These are phyloP conservation scores for Pomatorhinus ruficollis DNA, from an alignment of 2,113 vertebrate species.

Conservation along the genomic window DNA sequence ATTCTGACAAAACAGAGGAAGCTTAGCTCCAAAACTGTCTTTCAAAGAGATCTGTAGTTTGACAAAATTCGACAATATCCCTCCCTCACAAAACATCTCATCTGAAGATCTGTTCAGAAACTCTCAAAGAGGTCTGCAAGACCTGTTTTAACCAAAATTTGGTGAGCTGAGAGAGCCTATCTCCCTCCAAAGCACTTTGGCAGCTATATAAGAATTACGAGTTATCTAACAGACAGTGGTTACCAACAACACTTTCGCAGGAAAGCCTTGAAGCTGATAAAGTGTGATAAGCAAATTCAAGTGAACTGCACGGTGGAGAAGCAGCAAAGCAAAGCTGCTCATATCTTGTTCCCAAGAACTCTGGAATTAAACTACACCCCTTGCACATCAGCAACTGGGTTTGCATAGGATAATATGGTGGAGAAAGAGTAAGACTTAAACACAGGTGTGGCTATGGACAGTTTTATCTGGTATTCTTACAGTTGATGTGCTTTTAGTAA, in stretches of 20 bases:
- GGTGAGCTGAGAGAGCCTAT: neutral
- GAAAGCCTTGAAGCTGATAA: slow-evolving; percentile 30
- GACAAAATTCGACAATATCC: neutral
- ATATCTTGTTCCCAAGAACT: slow-evolving; percentile 53
- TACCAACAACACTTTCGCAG: slow-evolving; percentile 18
- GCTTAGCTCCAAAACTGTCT: neutral
- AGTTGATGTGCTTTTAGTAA: neutral
- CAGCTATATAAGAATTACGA: neutral
- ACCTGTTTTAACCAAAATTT: neutral
- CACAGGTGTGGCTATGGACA: neutral
- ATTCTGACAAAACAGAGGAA: neutral
- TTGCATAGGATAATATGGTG: neutral
- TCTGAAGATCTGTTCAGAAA: neutral
- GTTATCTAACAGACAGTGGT: neutral
- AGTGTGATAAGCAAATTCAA: slow-evolving; percentile 52
- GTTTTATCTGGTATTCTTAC: neutral
- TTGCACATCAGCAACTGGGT: neutral
- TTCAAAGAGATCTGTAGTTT: neutral
- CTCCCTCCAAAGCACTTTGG: neutral
- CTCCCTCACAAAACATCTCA: neutral
- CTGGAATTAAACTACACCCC: neutral
- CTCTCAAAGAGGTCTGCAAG: neutral
- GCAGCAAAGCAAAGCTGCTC: neutral
- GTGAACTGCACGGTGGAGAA: neutral
- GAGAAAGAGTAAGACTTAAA: neutral